These are phyloP conservation scores for Torymus texanus DNA, from an alignment of 2,888 invertebrate species.

Conservation along the genomic window DNA sequence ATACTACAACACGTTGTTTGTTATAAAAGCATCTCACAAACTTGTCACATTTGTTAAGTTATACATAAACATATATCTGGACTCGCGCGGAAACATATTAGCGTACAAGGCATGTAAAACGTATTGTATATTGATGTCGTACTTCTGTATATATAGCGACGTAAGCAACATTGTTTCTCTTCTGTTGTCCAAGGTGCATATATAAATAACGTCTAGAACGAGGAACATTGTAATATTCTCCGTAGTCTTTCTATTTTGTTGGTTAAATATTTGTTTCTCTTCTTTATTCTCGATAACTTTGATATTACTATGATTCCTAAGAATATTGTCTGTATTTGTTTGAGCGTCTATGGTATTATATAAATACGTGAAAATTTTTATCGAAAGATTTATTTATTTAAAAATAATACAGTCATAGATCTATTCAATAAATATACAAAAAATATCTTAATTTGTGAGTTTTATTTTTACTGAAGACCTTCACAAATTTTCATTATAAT, in stretches of 20 bases:
- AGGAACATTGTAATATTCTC: conserved; percentile 19
- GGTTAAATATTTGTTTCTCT: conserved; percentile 1
- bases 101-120: conserved; percentile 36
- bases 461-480: too few species aligned
- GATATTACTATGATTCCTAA: conserved; percentile 9
- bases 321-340: neutral
- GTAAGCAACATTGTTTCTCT: conserved; percentile 32
- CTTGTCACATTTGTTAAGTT: too few species aligned
- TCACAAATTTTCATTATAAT: too few species aligned
- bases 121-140: conserved; percentile 66
- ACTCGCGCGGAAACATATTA: conserved; percentile 24
- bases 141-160: conserved; percentile 65
- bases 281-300: conserved; percentile 13
- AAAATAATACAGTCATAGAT: neutral
- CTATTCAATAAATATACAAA: conserved; percentile 21
- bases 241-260: neutral
- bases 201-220: conserved; percentile 1
- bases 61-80: neutral
- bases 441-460: conserved; percentile 1
- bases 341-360: conserved; percentile 3
- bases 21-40: too few species aligned
- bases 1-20: neutral
- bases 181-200: conserved; percentile 9
- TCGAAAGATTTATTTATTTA: conserved; percentile 19
- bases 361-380: neutral